phyloP scores from a whole-genome alignment of 2,113 vertebrate genomes.

The Alethe diademata region DNA sequence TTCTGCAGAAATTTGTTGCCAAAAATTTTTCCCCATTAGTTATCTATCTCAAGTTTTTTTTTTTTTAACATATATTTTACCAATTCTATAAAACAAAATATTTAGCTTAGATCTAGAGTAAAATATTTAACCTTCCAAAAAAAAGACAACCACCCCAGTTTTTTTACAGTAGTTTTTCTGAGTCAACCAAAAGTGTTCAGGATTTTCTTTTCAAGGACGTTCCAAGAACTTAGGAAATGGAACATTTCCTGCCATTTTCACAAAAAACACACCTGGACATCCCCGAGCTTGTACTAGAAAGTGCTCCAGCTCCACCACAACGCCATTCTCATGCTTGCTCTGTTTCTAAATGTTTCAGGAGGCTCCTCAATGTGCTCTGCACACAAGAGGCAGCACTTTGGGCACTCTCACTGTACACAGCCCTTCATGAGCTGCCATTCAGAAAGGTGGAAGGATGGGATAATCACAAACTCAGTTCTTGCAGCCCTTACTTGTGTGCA shows the following conservation, averaged over 20 bases:
- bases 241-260: background rate
- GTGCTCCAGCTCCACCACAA: background rate
- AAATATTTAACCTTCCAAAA: background rate
- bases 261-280: background rate
- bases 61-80: background rate
- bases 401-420: background rate
- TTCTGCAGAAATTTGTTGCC: background rate
- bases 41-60: background rate
- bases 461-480: background rate
- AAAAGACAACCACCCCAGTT: background rate
- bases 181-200: background rate
- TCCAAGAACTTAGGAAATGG: background rate
- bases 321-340: background rate
- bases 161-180: background rate
- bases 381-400: fast-evolving
- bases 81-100: background rate
- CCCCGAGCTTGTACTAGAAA: background rate
- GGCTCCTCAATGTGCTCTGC: background rate
- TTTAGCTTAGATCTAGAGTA: background rate
- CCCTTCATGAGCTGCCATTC: background rate
- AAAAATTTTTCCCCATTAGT: background rate
- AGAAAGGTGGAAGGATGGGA: background rate
- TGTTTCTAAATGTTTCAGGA: background rate
- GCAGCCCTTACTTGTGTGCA: background rate
- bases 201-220: background rate